These are phyloP conservation scores for Ormia ochracea DNA, from an alignment of 2,888 invertebrate species.

Conservation along the genomic window DNA sequence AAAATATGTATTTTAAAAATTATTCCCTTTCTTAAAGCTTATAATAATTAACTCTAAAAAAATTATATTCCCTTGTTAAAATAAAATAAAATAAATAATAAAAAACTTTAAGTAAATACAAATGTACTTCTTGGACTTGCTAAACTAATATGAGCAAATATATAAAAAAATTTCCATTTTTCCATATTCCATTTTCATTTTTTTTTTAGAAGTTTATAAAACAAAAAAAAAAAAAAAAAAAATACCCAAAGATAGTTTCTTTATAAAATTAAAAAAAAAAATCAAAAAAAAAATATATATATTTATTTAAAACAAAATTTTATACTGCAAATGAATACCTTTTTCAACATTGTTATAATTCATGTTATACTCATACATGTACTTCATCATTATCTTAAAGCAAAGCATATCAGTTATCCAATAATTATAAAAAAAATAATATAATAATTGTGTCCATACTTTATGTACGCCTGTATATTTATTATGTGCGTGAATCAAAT, in stretches of 20 bases:
- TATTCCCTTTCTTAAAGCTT: slow-evolving; percentile 21
- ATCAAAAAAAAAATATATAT: slow-evolving; percentile 2
- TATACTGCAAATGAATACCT: neutral
- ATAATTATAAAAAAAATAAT: slow-evolving; percentile 26
- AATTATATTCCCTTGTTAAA: slow-evolving; percentile 5
- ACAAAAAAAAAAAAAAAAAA: neutral
- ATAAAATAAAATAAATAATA: too few species aligned
- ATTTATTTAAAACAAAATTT: neutral
- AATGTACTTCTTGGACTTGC: slow-evolving; percentile 18
- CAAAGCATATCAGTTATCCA: slow-evolving; percentile 55
- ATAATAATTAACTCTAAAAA: slow-evolving; percentile 21
- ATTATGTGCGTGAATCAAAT: neutral
- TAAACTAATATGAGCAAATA: neutral
- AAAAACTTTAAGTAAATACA: slow-evolving; percentile 15
- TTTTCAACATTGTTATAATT: slow-evolving; percentile 20
- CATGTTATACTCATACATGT: neutral
- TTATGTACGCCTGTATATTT: neutral
- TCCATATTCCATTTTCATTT: too few species aligned
- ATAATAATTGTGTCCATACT: too few species aligned
- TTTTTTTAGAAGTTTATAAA: neutral
- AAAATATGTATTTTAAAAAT: neutral
- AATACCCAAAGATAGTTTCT: slow-evolving; percentile 1
- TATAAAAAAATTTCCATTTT: neutral
- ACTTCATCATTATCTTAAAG: slow-evolving; percentile 24
- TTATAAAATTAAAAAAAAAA: neutral